Conservation (phyloP, 2,888 invertebrate genomes). For the Petrophora chlorosata region DNA sequence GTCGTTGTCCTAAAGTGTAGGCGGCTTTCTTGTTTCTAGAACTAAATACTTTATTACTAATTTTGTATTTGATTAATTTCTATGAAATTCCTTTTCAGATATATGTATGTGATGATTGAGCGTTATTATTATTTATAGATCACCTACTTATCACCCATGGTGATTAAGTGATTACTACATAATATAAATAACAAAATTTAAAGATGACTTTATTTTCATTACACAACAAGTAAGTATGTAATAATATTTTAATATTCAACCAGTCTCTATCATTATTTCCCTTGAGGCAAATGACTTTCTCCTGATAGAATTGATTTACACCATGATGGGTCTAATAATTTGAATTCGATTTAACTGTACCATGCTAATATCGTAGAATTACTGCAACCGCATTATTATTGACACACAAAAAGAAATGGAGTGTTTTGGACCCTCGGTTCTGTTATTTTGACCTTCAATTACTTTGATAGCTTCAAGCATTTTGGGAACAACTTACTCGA, state of each 20-base stretch:
- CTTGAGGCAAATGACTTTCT: constrained; percentile 17
- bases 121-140: background rate
- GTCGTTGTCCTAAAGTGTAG: constrained; percentile 1
- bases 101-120: background rate
- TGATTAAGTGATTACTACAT: no score
- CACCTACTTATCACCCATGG: no score
- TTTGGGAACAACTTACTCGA: background rate
- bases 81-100: no score
- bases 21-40: constrained; percentile 19
- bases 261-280: background rate
- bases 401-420: constrained; percentile 12
- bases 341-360: constrained; percentile 29
- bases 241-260: constrained; percentile 6
- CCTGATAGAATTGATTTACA: constrained; percentile 19
- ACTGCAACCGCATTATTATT: constrained; percentile 24
- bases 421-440: constrained; percentile 10
- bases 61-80: constrained; percentile 1
- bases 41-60: constrained; percentile 7
- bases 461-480: constrained; percentile 3
- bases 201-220: no score
- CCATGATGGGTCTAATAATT: constrained; percentile 20
- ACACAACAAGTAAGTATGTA: no score
- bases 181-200: no score
- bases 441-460: constrained; percentile 22
- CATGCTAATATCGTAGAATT: constrained; percentile 19